phyloP scores from a whole-genome alignment of 1,140 invertebrate species.

The Lepidotrigona ventralis region DNA sequence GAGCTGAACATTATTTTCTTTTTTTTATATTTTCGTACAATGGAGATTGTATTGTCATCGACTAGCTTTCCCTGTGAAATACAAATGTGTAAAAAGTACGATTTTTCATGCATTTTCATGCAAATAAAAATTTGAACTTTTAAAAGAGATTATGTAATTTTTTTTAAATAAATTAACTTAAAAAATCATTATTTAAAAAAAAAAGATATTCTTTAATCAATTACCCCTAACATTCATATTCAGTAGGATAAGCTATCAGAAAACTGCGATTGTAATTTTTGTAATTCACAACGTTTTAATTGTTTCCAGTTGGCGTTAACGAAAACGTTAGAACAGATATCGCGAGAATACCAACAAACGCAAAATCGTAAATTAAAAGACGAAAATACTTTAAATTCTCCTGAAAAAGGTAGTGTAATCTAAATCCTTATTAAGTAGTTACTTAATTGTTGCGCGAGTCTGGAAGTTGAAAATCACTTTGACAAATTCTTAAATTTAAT shows the following conservation, averaged over 20 bases:
- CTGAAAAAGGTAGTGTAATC: conserved; percentile 40
- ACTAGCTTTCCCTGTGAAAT: neutral
- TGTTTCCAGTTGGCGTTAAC: conserved; percentile 68
- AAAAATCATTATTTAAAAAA: neutral
- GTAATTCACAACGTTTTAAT: neutral
- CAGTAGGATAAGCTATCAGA: neutral
- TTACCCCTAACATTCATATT: neutral
- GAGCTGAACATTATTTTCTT: neutral
- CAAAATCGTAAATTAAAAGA: conserved; percentile 4
- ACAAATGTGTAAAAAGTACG: neutral
- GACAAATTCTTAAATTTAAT: neutral
- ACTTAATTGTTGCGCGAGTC: neutral
- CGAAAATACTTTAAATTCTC: conserved; percentile 14
- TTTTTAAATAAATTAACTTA: neutral
- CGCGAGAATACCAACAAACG: conserved; percentile 56
- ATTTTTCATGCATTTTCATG: neutral
- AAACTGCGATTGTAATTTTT: neutral
- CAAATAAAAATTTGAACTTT: neutral
- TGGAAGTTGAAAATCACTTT: neutral
- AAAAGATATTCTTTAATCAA: neutral
- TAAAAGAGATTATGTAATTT: neutral
- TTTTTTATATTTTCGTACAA: neutral
- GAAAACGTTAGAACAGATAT: conserved; percentile 69
- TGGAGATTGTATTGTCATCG: neutral
- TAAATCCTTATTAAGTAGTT: neutral